Base-by-base conservation (phyloP, 2,797 vertebrate genomes). In the Intellagama lesueurii region DNA sequence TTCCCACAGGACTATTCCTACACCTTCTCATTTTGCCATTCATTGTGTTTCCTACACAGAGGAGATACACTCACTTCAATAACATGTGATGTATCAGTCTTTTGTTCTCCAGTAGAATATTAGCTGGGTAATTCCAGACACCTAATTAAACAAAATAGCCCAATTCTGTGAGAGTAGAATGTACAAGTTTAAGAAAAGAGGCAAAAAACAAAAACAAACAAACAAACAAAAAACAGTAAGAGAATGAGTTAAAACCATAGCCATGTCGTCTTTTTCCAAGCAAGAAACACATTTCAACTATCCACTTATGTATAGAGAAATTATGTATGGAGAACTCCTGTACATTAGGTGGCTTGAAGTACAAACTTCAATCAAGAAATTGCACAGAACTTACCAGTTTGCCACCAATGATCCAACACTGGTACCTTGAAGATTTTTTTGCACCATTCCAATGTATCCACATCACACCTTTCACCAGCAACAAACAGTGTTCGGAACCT, bases 361-460 rank as follows among this genome's bases (percentile, higher is more conserved):
- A 44, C 30, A 86, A 85, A 81, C 7, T 85, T 81, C 30, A 85
- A 47, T 19, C 60, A 49, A 56, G 68, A 47, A 12, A 85, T 79
- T 92, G 72, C 52, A 91, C 90, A 94, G 68, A 28, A 90, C 97
- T 97, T 95, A 99, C 99, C 99, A 4, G 99, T 99, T 96, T 99
- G 99, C 99, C 99, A 99, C 99, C 99, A 99, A 92, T 99, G 99
- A 96, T 99, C 99, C 94, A 99, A 96, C 81, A 99, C 98, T 9
- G 99, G 99, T 56, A 98, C 99, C 60, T 96, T 97, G 93, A 99
- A 99, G 93, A 96, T 96, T 89, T 87, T 97, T 96, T 98, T 99
- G 77, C 98, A 97, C 99, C 99, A 99, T 73, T 99, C 96, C 72
- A 99, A 95, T 0, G 98, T 99, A 91, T 99, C 98, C 83, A 98